Base-by-base conservation (phyloP, 2,888 invertebrate species). In the Noctua janthe region DNA sequence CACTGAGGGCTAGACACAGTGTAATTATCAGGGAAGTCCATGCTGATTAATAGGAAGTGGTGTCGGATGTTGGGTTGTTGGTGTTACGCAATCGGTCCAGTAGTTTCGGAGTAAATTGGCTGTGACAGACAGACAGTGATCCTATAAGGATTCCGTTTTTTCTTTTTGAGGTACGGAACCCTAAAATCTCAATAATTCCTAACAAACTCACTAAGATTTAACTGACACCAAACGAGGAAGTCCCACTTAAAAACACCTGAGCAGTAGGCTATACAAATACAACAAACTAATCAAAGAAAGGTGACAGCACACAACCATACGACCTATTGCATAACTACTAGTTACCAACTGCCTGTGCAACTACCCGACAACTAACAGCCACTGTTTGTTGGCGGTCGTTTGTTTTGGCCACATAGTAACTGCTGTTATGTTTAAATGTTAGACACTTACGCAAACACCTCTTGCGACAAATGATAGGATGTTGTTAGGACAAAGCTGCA, bases 31-130 rank as follows among this genome's bases (percentile, higher is more conserved):
- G 47, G 47, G n/a, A 69, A 47, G 20, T 39, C 20, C 1, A 47
- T 47, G 78, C 47, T 67, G 73, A 82, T 84, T 74, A 80, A 54
- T 74, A 83, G 80, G 82, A 87, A 87, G 76, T 82, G 81, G 82
- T 84, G 73, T 87, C 66, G 47, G 76, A 64, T 88, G 54, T 71
- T 75, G n/a, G 81, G 77, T 84, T 84, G 81, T 81, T 70, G 64
- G 51, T 72, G 62, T 76, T 80, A 29, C 29, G 29, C 29, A 29
- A 29, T 29, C 29, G 29, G 29, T 29, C 29, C 29, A 29, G 29
- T 29, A 29, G 29, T 29, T 29, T 29, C 29, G 29, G 29, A 29
- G 29, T 29, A 29, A 29, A 29, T 29, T 29, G 29, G 29, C 29
- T 29, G 29, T 29, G 29, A 29, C 29, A 29, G 29, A 29, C 29